Evolutionary conservation across 2,888 invertebrate genomes (phyloP).

Genomic region (Plebejus melissa): DNA sequence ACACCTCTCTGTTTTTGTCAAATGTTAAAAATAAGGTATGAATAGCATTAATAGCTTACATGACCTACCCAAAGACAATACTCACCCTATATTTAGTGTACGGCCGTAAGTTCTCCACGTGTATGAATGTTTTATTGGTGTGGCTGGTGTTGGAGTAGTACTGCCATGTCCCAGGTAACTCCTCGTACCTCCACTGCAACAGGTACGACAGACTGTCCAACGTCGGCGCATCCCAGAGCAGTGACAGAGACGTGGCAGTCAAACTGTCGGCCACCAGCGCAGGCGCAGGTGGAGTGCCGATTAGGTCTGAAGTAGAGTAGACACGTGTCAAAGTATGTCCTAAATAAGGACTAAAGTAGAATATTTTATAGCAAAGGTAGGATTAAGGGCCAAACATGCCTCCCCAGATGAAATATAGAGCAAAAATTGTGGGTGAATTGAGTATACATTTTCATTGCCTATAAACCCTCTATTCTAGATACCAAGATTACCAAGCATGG

Average conservation of each 20-base stretch:
- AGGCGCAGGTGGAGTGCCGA: constrained; percentile 86
- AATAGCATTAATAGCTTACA: not conserved
- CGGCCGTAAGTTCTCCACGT: constrained; percentile 88
- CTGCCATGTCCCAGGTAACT: constrained; percentile 87
- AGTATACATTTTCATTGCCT: not conserved
- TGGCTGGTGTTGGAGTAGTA: constrained; percentile 87
- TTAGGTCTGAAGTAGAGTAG: constrained; percentile 63
- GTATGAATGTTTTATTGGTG: constrained; percentile 82
- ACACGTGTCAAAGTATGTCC: not conserved
- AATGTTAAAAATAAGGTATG: too few relatives aligned
- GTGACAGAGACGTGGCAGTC: constrained; percentile 86
- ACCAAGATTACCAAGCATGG: not conserved
- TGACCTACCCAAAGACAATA: constrained; percentile 29
- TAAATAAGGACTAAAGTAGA: not conserved
- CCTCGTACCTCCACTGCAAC: constrained; percentile 88
- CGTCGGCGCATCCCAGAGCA: constrained; percentile 85
- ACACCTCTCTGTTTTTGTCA: too few relatives aligned
- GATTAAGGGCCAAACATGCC: not conserved
- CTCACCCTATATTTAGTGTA: constrained; percentile 93
- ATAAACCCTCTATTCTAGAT: not conserved
- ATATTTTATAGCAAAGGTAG: not conserved
- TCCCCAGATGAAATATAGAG: not conserved
- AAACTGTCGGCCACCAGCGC: constrained; percentile 88
- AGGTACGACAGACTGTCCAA: constrained; percentile 79
- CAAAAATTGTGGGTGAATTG: not conserved